These are phyloP conservation scores for Syngnathus floridae DNA, from an alignment of 2,113 vertebrate genomes.

Conservation along the genomic window DNA sequence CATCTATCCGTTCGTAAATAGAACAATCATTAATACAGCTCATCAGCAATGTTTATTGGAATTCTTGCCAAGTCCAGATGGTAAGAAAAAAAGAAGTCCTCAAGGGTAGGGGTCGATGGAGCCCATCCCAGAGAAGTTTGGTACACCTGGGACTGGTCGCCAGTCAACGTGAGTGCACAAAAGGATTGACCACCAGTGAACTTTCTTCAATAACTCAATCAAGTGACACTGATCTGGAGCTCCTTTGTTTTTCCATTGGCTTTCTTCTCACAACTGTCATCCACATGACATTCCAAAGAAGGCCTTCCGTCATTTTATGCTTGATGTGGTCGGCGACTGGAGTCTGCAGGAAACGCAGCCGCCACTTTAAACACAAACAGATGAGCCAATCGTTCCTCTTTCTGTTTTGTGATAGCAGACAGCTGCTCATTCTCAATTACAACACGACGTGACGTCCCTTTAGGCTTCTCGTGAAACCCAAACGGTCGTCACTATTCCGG, in stretches of 20 bases:
- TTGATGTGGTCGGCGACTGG: not conserved
- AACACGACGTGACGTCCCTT: not conserved
- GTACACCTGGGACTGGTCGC: not conserved
- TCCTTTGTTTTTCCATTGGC: not conserved
- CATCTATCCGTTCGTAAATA: not conserved
- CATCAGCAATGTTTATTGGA: not conserved
- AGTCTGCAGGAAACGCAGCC: not conserved
- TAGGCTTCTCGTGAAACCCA: too few relatives aligned
- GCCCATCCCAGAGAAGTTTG: not conserved
- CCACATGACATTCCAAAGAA: not conserved
- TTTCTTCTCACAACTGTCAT: not conserved
- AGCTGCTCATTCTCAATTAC: not conserved
- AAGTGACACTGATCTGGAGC: not conserved
- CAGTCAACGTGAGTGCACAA: too few relatives aligned
- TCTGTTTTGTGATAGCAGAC: not conserved
- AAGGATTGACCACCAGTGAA: not conserved
- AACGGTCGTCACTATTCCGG: too few relatives aligned
- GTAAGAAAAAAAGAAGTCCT: not conserved
- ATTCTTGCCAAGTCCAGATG: not conserved
- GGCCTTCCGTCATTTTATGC: not conserved
- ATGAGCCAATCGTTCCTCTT: not conserved
- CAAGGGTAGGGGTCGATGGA: not conserved
- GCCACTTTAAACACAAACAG: not conserved
- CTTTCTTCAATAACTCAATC: not conserved
- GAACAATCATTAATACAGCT: not conserved